Conservation (phyloP, 2,888 invertebrate species). For the Leptinotarsa tumamoca region DNA sequence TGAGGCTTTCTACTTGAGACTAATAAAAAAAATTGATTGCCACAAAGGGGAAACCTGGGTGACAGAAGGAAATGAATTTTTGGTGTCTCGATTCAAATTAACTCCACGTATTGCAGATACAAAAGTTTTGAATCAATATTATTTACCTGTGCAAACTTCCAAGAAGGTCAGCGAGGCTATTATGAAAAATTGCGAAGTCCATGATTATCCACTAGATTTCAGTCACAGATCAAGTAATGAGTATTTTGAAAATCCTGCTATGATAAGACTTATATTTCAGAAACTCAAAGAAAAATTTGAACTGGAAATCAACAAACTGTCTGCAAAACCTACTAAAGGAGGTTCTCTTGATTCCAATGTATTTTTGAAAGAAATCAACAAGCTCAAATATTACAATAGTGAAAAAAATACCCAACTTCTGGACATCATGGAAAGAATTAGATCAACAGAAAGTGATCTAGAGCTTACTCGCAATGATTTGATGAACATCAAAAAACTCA, state of each 20-base stretch:
- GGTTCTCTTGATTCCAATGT: neutral
- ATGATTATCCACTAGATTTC: constrained; percentile 12
- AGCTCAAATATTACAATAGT: neutral
- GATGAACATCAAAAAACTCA: neutral
- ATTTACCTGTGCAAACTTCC: neutral
- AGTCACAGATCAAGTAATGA: neutral
- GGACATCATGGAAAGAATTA: neutral
- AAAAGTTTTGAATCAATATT: neutral
- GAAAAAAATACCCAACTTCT: neutral
- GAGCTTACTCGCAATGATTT: neutral
- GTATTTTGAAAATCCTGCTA: constrained; percentile 3
- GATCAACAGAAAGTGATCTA: neutral
- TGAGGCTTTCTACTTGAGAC: neutral
- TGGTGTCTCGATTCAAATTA: neutral
- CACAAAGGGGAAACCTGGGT: neutral
- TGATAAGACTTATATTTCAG: neutral
- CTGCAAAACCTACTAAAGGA: neutral
- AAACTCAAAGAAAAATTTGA: neutral
- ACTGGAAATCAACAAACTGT: neutral
- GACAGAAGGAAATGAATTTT: neutral
- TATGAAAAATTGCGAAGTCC: constrained; percentile 2
- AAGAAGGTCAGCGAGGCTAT: neutral
- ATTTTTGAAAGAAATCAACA: neutral
- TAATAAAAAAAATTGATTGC: neutral
- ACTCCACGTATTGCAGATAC: neutral